Evolutionary conservation across 2,113 vertebrate species (phyloP).

Genomic region (Lophotis ruficrista): DNA sequence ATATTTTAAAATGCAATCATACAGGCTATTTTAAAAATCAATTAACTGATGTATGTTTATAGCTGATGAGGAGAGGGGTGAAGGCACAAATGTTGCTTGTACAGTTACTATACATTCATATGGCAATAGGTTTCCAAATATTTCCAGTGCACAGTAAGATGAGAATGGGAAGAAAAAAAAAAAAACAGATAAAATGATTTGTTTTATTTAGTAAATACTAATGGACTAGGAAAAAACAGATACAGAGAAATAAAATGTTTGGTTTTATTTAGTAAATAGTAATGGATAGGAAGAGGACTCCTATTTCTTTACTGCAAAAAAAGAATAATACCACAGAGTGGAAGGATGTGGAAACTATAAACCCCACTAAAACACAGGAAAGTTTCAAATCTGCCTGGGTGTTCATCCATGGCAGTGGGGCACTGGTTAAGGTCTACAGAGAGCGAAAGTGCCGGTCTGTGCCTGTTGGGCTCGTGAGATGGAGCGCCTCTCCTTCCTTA

Average conservation of each 20-base stretch:
- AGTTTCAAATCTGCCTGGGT: neutral
- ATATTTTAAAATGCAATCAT: neutral
- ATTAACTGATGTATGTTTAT: neutral
- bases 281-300: neutral
- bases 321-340: neutral
- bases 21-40: neutral
- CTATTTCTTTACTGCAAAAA: neutral
- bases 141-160: neutral
- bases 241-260: neutral
- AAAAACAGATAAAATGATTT: neutral
- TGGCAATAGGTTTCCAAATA: neutral
- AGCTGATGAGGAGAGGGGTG: neutral
- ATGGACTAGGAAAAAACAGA: neutral
- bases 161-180: neutral
- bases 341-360: neutral
- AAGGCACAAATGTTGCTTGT: neutral
- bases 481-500: neutral
- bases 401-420: accelerated
- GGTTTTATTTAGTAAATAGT: neutral
- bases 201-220: neutral
- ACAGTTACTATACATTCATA: neutral
- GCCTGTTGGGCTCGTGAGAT: neutral
- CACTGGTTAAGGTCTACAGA: neutral
- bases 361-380: neutral
- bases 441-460: accelerated